Conservation (phyloP, 1,140 invertebrate genomes). For the Monomorium pharaonis region DNA sequence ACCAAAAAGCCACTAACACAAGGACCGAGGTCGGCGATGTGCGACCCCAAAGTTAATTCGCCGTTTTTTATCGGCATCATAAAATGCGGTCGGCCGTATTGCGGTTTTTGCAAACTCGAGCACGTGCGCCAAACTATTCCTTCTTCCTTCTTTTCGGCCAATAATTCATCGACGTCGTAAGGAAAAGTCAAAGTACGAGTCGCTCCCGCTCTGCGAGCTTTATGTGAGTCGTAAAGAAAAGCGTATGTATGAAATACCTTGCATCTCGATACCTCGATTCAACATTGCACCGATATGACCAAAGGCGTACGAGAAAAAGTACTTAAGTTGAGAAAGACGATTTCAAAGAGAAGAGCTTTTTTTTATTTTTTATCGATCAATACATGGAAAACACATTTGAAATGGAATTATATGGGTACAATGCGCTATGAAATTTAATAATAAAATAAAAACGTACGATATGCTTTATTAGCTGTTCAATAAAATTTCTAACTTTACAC, state of each 20-base stretch:
- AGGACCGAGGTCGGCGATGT: constrained; percentile 2
- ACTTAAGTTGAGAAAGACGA: constrained; percentile 26
- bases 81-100: constrained; percentile 22
- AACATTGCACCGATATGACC: neutral
- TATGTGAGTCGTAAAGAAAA: neutral
- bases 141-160: neutral
- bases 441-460: no score
- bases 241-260: neutral
- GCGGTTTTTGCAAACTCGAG: neutral
- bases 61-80: constrained; percentile 38
- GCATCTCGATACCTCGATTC: constrained; percentile 22
- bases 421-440: neutral
- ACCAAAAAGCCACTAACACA: constrained; percentile 4
- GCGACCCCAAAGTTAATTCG: constrained; percentile 42
- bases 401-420: neutral
- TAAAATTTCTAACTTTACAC: neutral
- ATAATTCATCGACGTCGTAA: constrained; percentile 36
- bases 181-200: neutral
- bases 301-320: constrained; percentile 28
- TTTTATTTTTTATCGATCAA: constrained; percentile 2
- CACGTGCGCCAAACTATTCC: constrained; percentile 16
- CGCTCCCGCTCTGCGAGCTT: neutral
- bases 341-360: neutral
- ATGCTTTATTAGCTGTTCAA: neutral
- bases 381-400: constrained; percentile 24